Evolutionary conservation across 2,888 invertebrate genomes (phyloP).

Genomic region (Drosophila emarginata): DNA sequence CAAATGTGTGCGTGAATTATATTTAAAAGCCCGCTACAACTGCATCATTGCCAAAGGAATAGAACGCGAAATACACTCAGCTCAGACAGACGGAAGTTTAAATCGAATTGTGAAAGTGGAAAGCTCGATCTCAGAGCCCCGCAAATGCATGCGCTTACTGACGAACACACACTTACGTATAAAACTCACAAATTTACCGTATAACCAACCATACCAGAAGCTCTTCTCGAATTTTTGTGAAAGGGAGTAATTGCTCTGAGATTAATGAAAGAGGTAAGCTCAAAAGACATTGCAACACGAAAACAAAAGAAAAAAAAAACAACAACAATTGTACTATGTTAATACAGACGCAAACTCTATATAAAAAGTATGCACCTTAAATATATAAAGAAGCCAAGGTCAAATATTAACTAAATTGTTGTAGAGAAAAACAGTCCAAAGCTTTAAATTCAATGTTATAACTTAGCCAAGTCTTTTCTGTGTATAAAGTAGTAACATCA

Average conservation of each 20-base stretch:
- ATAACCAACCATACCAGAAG: neutral
- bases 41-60: conserved; percentile 35
- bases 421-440: conserved; percentile 67
- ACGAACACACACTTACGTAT: neutral
- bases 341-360: conserved; percentile 7
- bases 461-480: conserved; percentile 44
- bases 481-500: conserved; percentile 36
- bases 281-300: conserved; percentile 33
- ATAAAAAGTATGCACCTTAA: conserved; percentile 35
- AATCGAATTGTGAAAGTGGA: conserved; percentile 27
- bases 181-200: conserved; percentile 1
- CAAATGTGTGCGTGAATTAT: conserved; percentile 24
- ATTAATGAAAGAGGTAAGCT: conserved; percentile 70
- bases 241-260: conserved; percentile 66
- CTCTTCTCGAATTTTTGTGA: conserved; percentile 54
- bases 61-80: conserved; percentile 12
- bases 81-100: neutral
- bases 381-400: conserved; percentile 60
- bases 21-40: conserved; percentile 44
- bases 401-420: conserved; percentile 65
- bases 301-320: neutral
- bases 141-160: neutral
- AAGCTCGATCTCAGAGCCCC: conserved; percentile 12
- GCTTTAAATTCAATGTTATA: conserved; percentile 41
- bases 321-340: conserved; percentile 24